Percentiles rank a stretch among this genome's conserved stretches.
These are phyloP conservation scores for Piezodorus guildinii DNA, from an alignment of 1,140 invertebrate species.

Conservation along the genomic window DNA sequence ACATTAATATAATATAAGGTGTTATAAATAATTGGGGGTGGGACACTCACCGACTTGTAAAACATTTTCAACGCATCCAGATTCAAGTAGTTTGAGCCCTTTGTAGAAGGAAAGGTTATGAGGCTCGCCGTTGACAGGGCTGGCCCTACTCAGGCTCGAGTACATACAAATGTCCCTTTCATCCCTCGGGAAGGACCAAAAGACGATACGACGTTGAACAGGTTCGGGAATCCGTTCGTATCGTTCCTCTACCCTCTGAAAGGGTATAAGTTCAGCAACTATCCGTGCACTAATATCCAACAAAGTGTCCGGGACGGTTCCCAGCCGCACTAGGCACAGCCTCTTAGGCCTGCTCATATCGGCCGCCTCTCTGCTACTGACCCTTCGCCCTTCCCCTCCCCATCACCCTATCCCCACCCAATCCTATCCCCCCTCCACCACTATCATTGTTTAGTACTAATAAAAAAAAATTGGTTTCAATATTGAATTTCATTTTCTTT, in stretches of 20 bases:
- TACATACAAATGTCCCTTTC: conserved; percentile 83
- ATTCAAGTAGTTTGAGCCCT: conserved; percentile 68
- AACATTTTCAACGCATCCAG: conserved; percentile 65
- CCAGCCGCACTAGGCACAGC: conserved; percentile 29
- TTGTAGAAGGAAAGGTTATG: conserved; percentile 73
- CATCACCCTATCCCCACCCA: too few relatives aligned
- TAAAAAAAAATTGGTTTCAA: too few relatives aligned
- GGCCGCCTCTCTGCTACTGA: too few relatives aligned
- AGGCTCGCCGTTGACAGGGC: conserved; percentile 42
- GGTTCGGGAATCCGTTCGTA: conserved; percentile 78
- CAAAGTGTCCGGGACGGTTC: conserved; percentile 44
- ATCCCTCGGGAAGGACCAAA: conserved; percentile 77
- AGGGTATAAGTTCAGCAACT: conserved; percentile 71
- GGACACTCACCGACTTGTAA: conserved; percentile 78
- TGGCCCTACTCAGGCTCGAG: conserved; percentile 56
- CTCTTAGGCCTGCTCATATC: conserved; percentile 32
- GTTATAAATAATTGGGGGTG: too few relatives aligned
- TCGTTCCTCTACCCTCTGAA: conserved; percentile 74
- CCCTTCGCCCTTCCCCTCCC: too few relatives aligned
- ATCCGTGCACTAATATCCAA: conserved; percentile 72
- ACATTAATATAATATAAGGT: too few relatives aligned
- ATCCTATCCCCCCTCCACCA: too few relatives aligned
- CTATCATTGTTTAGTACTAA: too few relatives aligned
- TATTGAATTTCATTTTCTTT: too few relatives aligned
- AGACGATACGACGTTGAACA: conserved; percentile 74